A percentile compares a stretch with the other conserved stretches of the same genome.
These are phyloP conservation scores for Drosophila mayaguana DNA, from an alignment of 2,888 invertebrate species.

Conservation along the genomic window DNA sequence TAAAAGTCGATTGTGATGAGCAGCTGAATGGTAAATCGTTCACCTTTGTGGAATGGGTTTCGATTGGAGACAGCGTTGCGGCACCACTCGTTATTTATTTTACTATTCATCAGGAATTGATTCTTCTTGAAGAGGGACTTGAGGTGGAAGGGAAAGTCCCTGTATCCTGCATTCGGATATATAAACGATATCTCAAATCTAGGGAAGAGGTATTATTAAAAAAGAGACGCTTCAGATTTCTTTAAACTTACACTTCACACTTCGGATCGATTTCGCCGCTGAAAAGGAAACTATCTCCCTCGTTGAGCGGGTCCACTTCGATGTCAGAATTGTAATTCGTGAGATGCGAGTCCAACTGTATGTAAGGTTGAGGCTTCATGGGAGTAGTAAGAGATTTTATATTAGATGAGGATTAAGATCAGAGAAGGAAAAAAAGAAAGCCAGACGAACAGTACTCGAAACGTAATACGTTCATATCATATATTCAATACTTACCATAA, in stretches of 20 bases:
- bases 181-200: conserved; percentile 28
- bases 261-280: conserved; percentile 24
- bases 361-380: conserved; percentile 13
- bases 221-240: neutral
- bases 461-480: neutral
- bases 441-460: no score
- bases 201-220: neutral
- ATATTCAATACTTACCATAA: conserved; percentile 52
- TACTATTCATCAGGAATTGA: conserved; percentile 17
- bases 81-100: conserved; percentile 87
- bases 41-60: conserved; percentile 19
- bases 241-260: conserved; percentile 31
- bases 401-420: neutral
- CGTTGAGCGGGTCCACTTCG: conserved; percentile 19
- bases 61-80: conserved; percentile 87
- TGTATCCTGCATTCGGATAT: neutral
- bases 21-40: conserved; percentile 85
- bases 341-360: neutral
- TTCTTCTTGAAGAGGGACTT: conserved; percentile 83
- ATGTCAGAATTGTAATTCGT: conserved; percentile 3
- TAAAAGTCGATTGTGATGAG: conserved; percentile 87
- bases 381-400: neutral
- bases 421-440: no score
- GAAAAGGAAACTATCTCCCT: conserved; percentile 37
- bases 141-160: conserved; percentile 42